phyloP scores from a whole-genome alignment of 2,113 vertebrate species.

The Oophaga pumilio region DNA sequence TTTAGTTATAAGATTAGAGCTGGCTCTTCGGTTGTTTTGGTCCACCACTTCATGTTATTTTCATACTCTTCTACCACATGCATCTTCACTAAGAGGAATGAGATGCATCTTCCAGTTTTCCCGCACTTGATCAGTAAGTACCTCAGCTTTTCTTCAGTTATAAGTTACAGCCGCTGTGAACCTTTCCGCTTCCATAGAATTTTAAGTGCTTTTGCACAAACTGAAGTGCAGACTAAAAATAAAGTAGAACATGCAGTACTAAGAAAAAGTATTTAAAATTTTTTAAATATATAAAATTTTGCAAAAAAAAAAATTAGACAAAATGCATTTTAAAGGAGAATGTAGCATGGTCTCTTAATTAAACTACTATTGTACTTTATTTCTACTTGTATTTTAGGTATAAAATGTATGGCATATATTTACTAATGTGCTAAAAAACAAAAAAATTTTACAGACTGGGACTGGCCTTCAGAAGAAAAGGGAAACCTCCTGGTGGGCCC shows the following conservation, averaged over 20 bases:
- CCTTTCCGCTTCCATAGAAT: background rate
- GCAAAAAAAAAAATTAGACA: background rate
- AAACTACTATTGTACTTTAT: background rate
- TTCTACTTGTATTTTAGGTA: background rate
- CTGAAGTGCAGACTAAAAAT: slow-evolving; percentile 4
- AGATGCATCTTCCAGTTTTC: background rate
- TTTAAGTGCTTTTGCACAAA: slow-evolving; percentile 1
- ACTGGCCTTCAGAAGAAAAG: background rate
- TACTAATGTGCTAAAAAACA: background rate
- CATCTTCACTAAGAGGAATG: background rate
- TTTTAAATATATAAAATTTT: background rate
- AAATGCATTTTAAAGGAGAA: background rate
- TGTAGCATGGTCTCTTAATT: background rate
- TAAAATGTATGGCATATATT: background rate
- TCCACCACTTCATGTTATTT: background rate
- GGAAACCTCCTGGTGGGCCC: background rate
- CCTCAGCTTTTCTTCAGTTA: background rate
- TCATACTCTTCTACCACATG: background rate
- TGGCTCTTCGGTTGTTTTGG: background rate
- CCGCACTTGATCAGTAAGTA: background rate
- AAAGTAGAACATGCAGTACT: background rate
- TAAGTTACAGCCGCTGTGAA: background rate
- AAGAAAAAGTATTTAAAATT: background rate
- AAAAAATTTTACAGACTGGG: background rate
- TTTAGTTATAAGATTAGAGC: background rate